A percentile compares a stretch with the other conserved stretches of the same genome.
phyloP scores from a whole-genome alignment of 64 coral and sea anemone genomes.

The Anthopleura sola region DNA sequence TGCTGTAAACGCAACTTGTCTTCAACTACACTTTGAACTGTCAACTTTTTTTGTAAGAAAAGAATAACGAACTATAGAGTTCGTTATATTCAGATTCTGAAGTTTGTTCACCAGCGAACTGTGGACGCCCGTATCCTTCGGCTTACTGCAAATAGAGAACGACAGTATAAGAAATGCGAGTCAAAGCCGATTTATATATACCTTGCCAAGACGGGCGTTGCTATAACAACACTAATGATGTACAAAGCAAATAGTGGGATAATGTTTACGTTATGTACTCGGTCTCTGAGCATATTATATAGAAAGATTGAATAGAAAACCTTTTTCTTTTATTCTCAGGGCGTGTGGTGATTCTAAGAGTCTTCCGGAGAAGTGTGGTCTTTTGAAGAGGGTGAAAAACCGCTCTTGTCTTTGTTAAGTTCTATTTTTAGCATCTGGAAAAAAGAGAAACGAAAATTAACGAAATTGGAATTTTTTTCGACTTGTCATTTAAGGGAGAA shows the following conservation, averaged over 20 bases:
- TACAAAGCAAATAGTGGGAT: background rate
- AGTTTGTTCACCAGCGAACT: background rate
- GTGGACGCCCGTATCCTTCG: background rate
- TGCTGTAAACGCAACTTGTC: background rate
- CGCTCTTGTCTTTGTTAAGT: background rate
- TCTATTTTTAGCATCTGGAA: background rate
- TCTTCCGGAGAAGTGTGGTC: background rate
- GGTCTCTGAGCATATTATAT: background rate
- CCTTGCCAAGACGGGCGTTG: background rate
- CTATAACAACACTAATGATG: slow-evolving; percentile 6
- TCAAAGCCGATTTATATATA: background rate
- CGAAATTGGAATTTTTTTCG: background rate
- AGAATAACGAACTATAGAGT: no score
- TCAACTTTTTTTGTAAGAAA: background rate
- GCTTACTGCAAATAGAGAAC: background rate
- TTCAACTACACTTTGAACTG: background rate
- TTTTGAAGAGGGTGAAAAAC: background rate
- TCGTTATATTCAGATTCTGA: background rate
- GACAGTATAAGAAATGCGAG: background rate
- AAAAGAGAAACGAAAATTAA: background rate
- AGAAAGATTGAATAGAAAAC: background rate
- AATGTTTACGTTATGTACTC: background rate
- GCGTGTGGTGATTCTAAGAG: background rate
- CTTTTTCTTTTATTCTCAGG: background rate
- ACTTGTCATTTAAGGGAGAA: background rate